Evolutionary conservation across 2,113 vertebrate genomes (phyloP), one percentile per base, ranked within the genome.

Genomic region (Dipodomys merriami): DNA sequence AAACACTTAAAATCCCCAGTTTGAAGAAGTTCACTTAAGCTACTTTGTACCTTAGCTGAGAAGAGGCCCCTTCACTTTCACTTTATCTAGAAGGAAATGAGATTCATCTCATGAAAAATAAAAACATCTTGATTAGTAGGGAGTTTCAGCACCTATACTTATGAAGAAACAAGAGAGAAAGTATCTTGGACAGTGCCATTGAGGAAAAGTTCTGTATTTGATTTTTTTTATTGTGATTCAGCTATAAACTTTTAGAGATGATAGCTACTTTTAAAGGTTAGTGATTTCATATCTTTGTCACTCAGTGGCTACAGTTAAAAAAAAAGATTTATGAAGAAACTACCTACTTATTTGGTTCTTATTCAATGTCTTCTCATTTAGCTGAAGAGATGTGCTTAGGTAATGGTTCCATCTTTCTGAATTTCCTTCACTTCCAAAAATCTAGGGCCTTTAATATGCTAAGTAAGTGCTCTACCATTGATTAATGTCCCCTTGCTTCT

Each of bases 201-300:
- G 57, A 44, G 81, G 35, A 79, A 39, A 82, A 93, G 18, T 71
- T 73, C 53, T 89, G 1, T 46, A 5, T 12, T 33, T 35, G 80
- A 46, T 83, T 92, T 71, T 85, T 22, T 84, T 92, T 91, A 18
- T 87, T 94, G 35, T 86, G 35, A 39, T 86, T 93, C 29, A 29
- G 19, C 72, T 71, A 19, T 73, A 80, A 13, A 27, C 74, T 72
- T 95, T 90, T 67, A 77, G 69, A 57, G 46, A 80, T 69, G 35
- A 44, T 69, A 19, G 33, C 69, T 87, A 35, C 64, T 94, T 89
- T 93, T 93, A 83, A 46, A 88, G 68, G 29, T 49, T 71, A 71
- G 49, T 82, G 53, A 33, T 88, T 93, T 81, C 7, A 7, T 73
- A 39, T 49, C 49, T 46, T 91, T 83, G n/a, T 92, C 53, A 88